Evolutionary conservation across 2,113 vertebrate species (phyloP).

Genomic region (Formicarius rufipectus): DNA sequence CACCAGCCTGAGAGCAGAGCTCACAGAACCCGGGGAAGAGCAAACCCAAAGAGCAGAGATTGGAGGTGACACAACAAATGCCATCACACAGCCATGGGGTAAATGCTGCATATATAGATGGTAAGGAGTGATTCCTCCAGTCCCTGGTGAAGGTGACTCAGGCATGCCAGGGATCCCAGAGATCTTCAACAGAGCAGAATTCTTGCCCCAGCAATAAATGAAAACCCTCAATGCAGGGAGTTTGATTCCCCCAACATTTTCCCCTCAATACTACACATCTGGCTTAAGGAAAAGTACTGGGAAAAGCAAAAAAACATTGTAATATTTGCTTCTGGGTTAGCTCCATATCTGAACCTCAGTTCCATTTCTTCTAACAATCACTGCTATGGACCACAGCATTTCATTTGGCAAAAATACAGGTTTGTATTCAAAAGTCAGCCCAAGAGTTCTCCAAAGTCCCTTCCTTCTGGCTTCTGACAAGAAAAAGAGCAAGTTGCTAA

Average conservation of each 20-base stretch:
- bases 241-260: not conserved
- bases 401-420: not conserved
- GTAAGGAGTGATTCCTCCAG: not conserved
- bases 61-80: not conserved
- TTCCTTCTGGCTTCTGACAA: not conserved
- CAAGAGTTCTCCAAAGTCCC: not conserved
- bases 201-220: not conserved
- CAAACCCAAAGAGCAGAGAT: not conserved
- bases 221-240: rapidly evolving
- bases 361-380: not conserved
- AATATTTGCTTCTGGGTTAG: not conserved
- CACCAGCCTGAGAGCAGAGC: rapidly evolving
- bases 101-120: rapidly evolving
- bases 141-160: not conserved
- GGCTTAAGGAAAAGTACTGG: not conserved
- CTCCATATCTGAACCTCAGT: not conserved
- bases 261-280: not conserved
- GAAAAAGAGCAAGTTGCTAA: not conserved
- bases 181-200: too few species aligned
- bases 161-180: not conserved
- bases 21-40: not conserved
- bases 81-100: not conserved
- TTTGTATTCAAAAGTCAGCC: not conserved
- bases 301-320: not conserved
- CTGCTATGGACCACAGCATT: not conserved